Evolutionary conservation across 2,113 vertebrate genomes (phyloP).

Genomic region (Crotalus helleri): DNA sequence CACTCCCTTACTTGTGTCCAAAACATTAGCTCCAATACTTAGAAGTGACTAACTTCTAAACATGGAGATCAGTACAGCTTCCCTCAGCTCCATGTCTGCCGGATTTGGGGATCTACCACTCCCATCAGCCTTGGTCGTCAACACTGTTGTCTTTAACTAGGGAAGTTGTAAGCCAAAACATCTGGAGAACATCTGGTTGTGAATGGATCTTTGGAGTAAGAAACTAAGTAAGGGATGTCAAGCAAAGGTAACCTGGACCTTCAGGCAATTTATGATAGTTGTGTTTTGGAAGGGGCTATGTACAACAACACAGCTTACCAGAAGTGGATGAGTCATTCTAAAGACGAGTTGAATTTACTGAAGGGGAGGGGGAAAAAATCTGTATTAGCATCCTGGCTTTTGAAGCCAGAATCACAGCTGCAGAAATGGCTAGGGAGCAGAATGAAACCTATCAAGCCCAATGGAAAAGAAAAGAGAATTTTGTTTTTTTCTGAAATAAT

Average conservation of each 20-base stretch:
- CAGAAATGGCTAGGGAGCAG: slow-evolving; percentile 22
- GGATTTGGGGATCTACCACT: background rate
- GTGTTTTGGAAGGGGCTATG: background rate
- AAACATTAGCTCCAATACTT: background rate
- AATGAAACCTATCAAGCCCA: background rate
- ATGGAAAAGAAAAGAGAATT: background rate
- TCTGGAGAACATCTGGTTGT: background rate
- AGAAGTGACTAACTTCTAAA: background rate
- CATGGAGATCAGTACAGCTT: background rate
- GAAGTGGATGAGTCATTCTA: background rate
- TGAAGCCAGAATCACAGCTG: slow-evolving; percentile 48
- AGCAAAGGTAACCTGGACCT: background rate
- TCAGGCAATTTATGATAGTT: background rate
- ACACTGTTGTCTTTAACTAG: background rate
- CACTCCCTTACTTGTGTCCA: background rate
- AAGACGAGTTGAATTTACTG: slow-evolving; percentile 39
- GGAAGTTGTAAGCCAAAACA: background rate
- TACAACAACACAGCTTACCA: background rate
- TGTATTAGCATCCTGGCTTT: slow-evolving; percentile 43
- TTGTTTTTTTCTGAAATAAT: background rate
- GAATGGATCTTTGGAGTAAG: background rate
- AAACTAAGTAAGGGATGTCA: background rate
- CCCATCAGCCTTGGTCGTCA: background rate
- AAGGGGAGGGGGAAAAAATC: background rate
- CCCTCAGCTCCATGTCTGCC: background rate